phyloP scores from a whole-genome alignment of 2,888 invertebrate species.

The Nasonia oneida region DNA sequence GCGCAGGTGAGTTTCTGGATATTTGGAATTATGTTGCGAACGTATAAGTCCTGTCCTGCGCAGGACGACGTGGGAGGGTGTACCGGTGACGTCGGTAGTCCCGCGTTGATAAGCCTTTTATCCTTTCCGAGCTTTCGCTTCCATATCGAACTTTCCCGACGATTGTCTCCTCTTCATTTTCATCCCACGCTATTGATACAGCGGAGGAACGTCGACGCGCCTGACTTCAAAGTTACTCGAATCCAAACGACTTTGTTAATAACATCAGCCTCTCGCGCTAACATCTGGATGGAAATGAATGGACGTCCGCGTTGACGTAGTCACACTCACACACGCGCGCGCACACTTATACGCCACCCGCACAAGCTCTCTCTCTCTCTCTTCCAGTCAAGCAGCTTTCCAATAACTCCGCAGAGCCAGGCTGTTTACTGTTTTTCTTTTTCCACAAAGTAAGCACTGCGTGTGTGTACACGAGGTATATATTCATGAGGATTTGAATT shows the following conservation, averaged over 20 bases:
- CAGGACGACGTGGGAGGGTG: not conserved
- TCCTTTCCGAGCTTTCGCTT: not conserved
- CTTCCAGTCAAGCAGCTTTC: not conserved
- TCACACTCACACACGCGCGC: not conserved
- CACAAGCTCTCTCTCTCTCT: not conserved
- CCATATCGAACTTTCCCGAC: not conserved
- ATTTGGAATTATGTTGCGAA: not conserved
- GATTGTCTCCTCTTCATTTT: not conserved
- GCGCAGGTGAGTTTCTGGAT: slow-evolving; percentile 15
- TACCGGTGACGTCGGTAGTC: slow-evolving; percentile 32
- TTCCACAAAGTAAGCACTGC: not conserved
- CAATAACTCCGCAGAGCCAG: not conserved
- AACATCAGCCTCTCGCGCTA: not conserved
- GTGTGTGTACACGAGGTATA: not conserved
- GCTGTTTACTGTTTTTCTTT: not conserved
- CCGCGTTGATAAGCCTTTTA: not conserved
- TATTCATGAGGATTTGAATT: not conserved
- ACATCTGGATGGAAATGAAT: slow-evolving; percentile 19
- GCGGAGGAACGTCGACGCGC: not conserved
- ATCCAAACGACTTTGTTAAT: not conserved
- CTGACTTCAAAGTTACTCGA: not conserved
- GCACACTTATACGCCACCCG: not conserved
- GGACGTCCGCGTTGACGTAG: not conserved
- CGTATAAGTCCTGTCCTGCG: not conserved
- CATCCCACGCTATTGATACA: not conserved